These are phyloP conservation scores for Lateolabrax maculatus DNA, from an alignment of 2,797 vertebrate genomes.

Conservation along the genomic window DNA sequence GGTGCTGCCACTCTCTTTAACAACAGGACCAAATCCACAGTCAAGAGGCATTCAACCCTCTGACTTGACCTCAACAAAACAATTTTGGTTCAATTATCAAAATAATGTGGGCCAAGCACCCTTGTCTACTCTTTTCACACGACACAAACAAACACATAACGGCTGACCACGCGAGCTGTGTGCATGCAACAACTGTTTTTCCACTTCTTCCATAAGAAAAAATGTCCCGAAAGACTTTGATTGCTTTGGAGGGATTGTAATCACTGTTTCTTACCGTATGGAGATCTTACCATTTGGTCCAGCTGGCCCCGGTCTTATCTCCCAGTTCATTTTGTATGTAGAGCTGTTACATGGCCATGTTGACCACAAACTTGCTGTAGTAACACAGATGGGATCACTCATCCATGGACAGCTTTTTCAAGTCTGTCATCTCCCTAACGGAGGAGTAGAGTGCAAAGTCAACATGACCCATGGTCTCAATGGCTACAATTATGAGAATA, in stretches of 20 bases:
- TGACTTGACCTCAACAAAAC: constrained; percentile 18
- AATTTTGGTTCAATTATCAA: constrained; percentile 35
- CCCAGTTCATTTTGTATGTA: not conserved
- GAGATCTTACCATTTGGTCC: not conserved
- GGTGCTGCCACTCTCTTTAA: constrained; percentile 9
- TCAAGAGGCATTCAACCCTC: constrained; percentile 13
- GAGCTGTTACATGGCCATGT: not conserved
- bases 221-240: not conserved
- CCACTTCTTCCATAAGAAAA: not conserved
- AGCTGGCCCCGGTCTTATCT: not conserved
- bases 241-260: not conserved
- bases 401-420: not conserved
- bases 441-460: not conserved
- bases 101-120: constrained; percentile 15
- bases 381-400: not conserved
- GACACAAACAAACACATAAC: not conserved
- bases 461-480: not conserved
- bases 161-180: not conserved
- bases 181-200: not conserved
- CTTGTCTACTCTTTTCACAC: constrained; percentile 2
- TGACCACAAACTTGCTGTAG: not conserved
- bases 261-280: not conserved
- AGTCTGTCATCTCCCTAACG: not conserved
- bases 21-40: not conserved
- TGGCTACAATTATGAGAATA: not conserved